A percentile compares a stretch with the other conserved stretches of the same genome.
Evolutionary conservation across 2,113 vertebrate species (phyloP).

Genomic region (Crotalus horridus): DNA sequence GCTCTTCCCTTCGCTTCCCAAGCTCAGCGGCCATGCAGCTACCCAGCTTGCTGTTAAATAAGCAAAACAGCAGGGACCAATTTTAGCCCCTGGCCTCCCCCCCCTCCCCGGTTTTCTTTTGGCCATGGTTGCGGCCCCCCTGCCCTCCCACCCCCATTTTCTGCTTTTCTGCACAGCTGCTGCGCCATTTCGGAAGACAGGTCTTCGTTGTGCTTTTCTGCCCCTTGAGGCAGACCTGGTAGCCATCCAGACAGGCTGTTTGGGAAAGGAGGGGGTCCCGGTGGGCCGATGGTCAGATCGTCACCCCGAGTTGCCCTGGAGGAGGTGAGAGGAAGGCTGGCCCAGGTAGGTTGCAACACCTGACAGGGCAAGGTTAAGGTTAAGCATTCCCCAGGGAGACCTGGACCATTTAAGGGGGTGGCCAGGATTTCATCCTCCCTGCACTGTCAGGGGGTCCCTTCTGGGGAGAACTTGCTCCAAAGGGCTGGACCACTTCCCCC

Average conservation of each 20-base stretch:
- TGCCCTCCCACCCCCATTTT: rapidly evolving
- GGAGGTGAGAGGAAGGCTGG: not conserved
- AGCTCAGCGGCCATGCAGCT: slow-evolving; percentile 52
- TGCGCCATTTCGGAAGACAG: not conserved
- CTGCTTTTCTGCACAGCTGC: not conserved
- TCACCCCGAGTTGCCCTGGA: not conserved
- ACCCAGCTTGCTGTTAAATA: slow-evolving; percentile 53
- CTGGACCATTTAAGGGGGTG: not conserved
- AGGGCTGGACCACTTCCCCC: slow-evolving; percentile 27
- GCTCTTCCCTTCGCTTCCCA: not conserved
- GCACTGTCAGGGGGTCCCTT: not conserved
- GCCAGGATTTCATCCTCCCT: not conserved
- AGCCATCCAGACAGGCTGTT: not conserved
- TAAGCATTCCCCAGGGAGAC: not conserved
- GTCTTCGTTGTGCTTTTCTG: not conserved
- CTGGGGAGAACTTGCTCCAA: not conserved
- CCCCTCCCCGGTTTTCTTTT: not conserved
- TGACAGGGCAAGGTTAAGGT: not conserved
- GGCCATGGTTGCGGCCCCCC: not conserved
- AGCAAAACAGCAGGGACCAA: not conserved
- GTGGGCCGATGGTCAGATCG: not conserved
- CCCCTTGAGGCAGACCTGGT: not conserved
- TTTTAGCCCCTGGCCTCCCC: not conserved
- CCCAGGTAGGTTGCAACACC: not conserved
- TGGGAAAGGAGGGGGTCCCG: slow-evolving; percentile 26